phyloP scores from a whole-genome alignment of 2,113 vertebrate species.

The Piprites chloris region DNA sequence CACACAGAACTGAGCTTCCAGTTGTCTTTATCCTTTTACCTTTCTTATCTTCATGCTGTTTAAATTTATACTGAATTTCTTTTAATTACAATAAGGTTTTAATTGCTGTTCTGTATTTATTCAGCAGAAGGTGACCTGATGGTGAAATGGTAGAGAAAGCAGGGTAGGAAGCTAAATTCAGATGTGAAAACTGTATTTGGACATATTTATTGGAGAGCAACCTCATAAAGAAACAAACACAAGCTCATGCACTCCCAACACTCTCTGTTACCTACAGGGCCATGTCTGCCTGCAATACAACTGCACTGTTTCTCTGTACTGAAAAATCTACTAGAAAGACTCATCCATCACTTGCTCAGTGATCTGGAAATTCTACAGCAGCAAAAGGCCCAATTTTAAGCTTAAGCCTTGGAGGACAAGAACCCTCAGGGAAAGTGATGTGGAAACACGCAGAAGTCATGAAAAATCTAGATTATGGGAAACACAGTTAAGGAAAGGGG shows the following conservation, averaged over 20 bases:
- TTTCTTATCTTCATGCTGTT: constrained; percentile 37
- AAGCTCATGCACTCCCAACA: background rate
- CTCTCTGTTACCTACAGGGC: background rate
- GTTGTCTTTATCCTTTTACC: constrained; percentile 56
- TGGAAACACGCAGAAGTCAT: background rate
- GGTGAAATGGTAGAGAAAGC: background rate
- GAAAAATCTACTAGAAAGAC: background rate
- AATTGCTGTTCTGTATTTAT: constrained; percentile 42
- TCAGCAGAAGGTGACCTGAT: constrained; percentile 27
- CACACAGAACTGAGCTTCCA: constrained; percentile 68
- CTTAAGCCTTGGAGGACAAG: background rate
- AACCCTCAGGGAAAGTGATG: background rate
- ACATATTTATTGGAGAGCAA: background rate
- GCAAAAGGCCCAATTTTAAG: background rate
- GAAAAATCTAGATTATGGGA: background rate
- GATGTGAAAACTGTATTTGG: background rate
- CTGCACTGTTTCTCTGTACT: background rate
- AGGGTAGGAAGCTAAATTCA: background rate
- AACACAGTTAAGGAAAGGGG: background rate
- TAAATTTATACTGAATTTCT: constrained; percentile 19
- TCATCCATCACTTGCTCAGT: background rate
- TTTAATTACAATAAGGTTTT: constrained; percentile 43
- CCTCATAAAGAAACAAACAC: background rate
- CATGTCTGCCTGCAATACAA: background rate
- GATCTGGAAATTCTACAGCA: background rate